phyloP scores from a whole-genome alignment of 2,797 vertebrate species.

The Takifugu ocellatus region DNA sequence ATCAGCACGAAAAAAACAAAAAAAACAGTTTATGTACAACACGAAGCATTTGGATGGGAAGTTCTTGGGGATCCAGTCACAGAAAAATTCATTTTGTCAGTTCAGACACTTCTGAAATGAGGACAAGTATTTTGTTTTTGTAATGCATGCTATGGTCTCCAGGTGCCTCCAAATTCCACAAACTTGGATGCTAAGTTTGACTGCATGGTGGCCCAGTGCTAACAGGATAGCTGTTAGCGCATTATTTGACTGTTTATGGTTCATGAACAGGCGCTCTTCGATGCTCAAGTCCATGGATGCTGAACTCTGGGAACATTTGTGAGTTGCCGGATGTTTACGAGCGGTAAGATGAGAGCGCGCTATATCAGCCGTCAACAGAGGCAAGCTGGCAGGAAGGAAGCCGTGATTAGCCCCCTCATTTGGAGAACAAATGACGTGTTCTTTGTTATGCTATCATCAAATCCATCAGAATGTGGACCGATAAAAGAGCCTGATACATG shows the following conservation, averaged over 20 bases:
- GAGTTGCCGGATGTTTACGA: slow-evolving; percentile 39
- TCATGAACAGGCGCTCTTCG: slow-evolving; percentile 13
- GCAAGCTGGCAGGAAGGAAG: slow-evolving; percentile 55
- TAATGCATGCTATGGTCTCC: too few relatives aligned
- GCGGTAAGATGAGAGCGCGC: slow-evolving; percentile 26
- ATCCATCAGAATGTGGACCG: slow-evolving; percentile 29
- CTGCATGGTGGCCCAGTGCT: slow-evolving; percentile 34
- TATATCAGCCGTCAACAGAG: slow-evolving; percentile 56
- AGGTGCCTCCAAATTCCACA: too few relatives aligned
- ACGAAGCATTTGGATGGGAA: too few relatives aligned
- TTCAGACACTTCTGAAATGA: too few relatives aligned
- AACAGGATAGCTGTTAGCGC: slow-evolving; percentile 33
- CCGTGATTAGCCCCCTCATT: slow-evolving; percentile 45
- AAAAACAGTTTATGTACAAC: too few relatives aligned
- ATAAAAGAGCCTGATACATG: background rate
- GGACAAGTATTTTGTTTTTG: too few relatives aligned
- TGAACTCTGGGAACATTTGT: background rate
- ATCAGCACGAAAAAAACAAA: too few relatives aligned
- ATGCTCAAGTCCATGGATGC: too few relatives aligned
- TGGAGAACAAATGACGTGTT: slow-evolving; percentile 59
- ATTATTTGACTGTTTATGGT: slow-evolving; percentile 25
- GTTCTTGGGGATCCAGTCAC: too few relatives aligned
- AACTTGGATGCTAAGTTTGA: too few relatives aligned
- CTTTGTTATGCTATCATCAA: slow-evolving; percentile 50
- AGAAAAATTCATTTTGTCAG: too few relatives aligned